phyloP scores from a whole-genome alignment of 2,113 vertebrate species.

The Daubentonia madagascariensis region DNA sequence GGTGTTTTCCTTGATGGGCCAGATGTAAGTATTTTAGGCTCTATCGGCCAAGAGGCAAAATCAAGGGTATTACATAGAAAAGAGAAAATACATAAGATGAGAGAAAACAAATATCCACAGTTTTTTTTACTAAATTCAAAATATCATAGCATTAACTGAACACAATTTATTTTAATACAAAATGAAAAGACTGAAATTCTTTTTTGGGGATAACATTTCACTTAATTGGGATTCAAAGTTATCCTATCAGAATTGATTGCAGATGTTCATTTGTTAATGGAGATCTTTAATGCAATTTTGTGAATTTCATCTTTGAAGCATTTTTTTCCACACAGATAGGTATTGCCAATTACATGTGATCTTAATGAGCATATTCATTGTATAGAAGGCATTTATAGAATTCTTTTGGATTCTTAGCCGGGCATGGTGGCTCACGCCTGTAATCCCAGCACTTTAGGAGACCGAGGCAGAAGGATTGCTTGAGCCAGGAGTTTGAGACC shows the following conservation, averaged over 20 bases:
- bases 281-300: background rate
- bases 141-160: background rate
- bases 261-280: background rate
- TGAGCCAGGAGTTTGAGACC: too few relatives aligned
- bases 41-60: background rate
- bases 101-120: background rate
- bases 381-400: background rate
- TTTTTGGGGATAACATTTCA: background rate
- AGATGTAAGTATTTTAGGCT: conserved; percentile 39
- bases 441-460: too few relatives aligned
- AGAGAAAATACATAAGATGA: background rate
- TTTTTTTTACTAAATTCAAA: background rate
- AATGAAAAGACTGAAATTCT: background rate
- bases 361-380: background rate
- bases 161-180: background rate
- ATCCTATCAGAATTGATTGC: background rate
- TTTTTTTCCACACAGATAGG: background rate
- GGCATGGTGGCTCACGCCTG: too few relatives aligned
- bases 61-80: background rate
- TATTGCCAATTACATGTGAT: background rate
- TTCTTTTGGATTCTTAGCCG: background rate
- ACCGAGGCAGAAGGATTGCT: too few relatives aligned
- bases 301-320: conserved; percentile 5
- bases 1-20: background rate
- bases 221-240: background rate